phyloP scores from a whole-genome alignment of 2,797 vertebrate genomes.

The Knipowitschia caucasica region DNA sequence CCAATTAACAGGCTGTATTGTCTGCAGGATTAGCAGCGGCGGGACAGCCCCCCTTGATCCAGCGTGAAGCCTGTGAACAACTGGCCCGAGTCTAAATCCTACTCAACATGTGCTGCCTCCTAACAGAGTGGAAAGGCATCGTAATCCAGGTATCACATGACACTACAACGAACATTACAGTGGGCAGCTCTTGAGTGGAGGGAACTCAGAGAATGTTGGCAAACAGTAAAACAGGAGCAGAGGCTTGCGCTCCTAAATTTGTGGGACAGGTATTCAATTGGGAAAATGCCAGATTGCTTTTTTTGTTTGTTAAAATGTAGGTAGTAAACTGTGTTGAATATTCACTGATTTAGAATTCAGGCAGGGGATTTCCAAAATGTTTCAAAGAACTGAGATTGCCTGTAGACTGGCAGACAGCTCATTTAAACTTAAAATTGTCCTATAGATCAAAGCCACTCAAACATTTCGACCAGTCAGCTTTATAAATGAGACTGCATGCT shows the following conservation, averaged over 20 bases:
- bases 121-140: slow-evolving; percentile 35
- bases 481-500: too few relatives aligned
- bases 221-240: background rate
- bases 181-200: slow-evolving; percentile 22
- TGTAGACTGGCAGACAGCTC: too few relatives aligned
- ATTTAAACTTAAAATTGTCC: too few relatives aligned
- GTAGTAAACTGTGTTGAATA: background rate
- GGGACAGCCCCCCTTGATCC: slow-evolving; percentile 33
- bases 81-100: slow-evolving; percentile 62
- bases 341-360: too few relatives aligned
- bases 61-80: slow-evolving; percentile 47
- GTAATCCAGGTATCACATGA: slow-evolving; percentile 71
- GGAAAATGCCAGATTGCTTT: background rate
- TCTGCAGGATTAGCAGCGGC: slow-evolving; percentile 56
- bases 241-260: background rate
- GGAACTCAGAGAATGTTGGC: slow-evolving; percentile 21
- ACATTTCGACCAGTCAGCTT: too few relatives aligned
- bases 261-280: background rate
- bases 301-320: background rate
- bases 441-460: too few relatives aligned
- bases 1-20: slow-evolving; percentile 66
- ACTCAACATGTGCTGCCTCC: slow-evolving; percentile 44
- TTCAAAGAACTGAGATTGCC: too few relatives aligned
- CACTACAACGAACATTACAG: slow-evolving; percentile 13
- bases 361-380: too few relatives aligned